These are phyloP conservation scores for Ommatoiulus sabulosus DNA, from an alignment of 2,888 invertebrate genomes.

Conservation along the genomic window DNA sequence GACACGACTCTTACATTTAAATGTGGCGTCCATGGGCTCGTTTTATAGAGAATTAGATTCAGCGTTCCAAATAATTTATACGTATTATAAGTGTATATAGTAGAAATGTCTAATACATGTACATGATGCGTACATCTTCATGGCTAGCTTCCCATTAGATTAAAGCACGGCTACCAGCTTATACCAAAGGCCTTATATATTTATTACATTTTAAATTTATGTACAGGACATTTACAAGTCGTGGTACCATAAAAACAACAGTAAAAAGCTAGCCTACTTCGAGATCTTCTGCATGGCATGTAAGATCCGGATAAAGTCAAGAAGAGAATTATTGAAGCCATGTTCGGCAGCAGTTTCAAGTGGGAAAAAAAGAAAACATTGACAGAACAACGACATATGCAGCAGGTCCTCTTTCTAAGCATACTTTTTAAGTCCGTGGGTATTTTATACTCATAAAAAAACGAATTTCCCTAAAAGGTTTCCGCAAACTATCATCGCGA, in stretches of 20 bases:
- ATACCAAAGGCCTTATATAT: slow-evolving; percentile 53
- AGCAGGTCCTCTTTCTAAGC: slow-evolving; percentile 51
- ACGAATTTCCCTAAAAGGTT: background rate
- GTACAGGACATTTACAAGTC: slow-evolving; percentile 58
- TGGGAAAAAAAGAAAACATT: slow-evolving; percentile 49
- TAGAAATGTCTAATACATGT: too few relatives aligned
- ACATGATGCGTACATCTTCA: background rate
- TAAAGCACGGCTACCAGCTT: slow-evolving; percentile 33
- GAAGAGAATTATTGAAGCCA: slow-evolving; percentile 49
- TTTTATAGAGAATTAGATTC: too few relatives aligned
- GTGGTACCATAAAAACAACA: slow-evolving; percentile 58
- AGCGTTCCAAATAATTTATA: too few relatives aligned
- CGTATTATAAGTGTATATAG: too few relatives aligned
- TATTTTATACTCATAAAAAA: slow-evolving; percentile 25
- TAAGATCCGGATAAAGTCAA: slow-evolving; percentile 47
- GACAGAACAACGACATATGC: slow-evolving; percentile 49
- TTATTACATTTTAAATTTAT: slow-evolving; percentile 58
- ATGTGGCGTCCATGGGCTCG: too few relatives aligned
- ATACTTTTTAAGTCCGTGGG: background rate
- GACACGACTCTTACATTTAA: background rate
- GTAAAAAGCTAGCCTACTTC: slow-evolving; percentile 56
- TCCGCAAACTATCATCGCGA: slow-evolving; percentile 2
- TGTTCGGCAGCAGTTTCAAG: slow-evolving; percentile 35
- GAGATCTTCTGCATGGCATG: slow-evolving; percentile 53
- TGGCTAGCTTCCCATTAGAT: background rate